Evolutionary conservation across 2,888 invertebrate species (phyloP), one percentile per base, ranked within the genome.

Genomic region (Dascillus cervinus): DNA sequence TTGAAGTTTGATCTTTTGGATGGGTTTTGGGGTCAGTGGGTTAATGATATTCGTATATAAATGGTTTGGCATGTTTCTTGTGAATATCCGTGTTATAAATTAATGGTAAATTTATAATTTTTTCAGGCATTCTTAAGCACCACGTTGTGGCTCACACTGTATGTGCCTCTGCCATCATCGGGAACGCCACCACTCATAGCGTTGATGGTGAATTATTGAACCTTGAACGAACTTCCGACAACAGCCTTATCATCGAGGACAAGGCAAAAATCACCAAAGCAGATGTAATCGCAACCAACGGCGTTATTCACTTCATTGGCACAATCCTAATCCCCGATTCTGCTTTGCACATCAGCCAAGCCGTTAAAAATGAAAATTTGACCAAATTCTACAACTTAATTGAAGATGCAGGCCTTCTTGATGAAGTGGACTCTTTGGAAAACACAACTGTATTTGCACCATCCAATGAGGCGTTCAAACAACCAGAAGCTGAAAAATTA

Each of bases 301-400:
- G 83, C n/a, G 79, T 83, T 2, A 54, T 84, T 13, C 80, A 83
- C 55, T 65, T 78, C 13, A 71, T 83, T 40, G 79, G 82, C 48
- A 69, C 71, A 2, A 70, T 82, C 13, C 55, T 82, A 23, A 69
- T 79, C 29, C 80, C 81, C 1, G 72, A 78, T 39, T 71, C 73
- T 52, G 64, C 64, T 13, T 40, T 62, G 11, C 57, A 60, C 33
- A 52, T 64, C 32, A 58, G 55, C 12, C 59, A 56, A 10, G 64
- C 77, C 3, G 64, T 81, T 43, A 64, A 72, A 32, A 70, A 70
- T 32, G 70, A 74, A 41, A 79, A 79, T 50, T 66, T 78, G 15
- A 74, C 75, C 0, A 69, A 72, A 41, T 77, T 82, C 57, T 62
- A 68, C 40, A 54, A 63, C 3, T 50, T 74, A 8, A 57, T 81